Evolutionary conservation across 2,113 vertebrate genomes (phyloP).

Genomic region (Bubalus kerabau): DNA sequence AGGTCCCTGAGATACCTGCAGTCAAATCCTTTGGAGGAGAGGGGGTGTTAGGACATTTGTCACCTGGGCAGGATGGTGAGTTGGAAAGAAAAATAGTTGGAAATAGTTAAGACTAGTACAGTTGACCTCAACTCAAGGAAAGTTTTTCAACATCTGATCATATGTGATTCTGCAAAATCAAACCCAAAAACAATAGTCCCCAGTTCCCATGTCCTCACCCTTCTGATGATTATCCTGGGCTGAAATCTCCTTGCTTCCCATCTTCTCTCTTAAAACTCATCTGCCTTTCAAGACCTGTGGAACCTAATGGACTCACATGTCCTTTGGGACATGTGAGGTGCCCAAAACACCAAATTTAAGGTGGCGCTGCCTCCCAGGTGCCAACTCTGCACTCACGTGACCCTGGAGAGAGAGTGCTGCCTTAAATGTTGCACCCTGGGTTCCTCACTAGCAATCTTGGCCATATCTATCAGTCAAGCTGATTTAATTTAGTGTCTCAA

Average conservation of each 20-base stretch:
- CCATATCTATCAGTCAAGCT: fast-evolving
- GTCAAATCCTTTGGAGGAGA: background rate
- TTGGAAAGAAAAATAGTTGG: no score
- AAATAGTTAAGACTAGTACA: background rate
- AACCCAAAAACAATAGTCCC: background rate
- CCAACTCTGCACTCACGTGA: fast-evolving
- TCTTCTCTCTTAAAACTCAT: background rate
- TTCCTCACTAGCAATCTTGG: background rate
- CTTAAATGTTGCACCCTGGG: background rate
- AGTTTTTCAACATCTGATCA: background rate
- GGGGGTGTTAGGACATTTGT: background rate
- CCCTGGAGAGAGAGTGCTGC: fast-evolving
- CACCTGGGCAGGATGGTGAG: background rate
- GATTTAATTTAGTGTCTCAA: background rate
- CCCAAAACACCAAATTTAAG: background rate
- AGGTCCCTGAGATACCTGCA: background rate
- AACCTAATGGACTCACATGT: background rate
- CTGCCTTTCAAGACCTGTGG: background rate
- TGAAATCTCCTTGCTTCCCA: background rate
- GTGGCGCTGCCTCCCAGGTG: background rate
- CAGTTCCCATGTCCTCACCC: background rate
- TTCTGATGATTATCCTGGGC: background rate
- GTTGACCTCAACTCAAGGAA: background rate
- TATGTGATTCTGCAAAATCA: background rate
- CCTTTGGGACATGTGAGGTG: background rate